A percentile compares a stretch with the other conserved stretches of the same genome.
phyloP scores from a whole-genome alignment of 2,888 invertebrate genomes.

The Sphaerophoria taeniata region DNA sequence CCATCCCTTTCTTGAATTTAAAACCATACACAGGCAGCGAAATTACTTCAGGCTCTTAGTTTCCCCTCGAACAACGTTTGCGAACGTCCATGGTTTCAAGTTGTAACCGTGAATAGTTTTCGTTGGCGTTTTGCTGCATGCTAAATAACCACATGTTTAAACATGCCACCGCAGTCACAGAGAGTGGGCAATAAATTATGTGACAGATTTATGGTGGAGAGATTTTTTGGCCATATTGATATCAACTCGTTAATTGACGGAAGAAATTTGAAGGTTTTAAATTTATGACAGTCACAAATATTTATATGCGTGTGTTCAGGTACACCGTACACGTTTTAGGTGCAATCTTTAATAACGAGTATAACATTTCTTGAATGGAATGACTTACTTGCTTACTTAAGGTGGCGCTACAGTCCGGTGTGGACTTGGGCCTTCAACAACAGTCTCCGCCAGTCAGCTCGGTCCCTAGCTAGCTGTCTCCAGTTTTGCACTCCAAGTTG shows the following conservation, averaged over 20 bases:
- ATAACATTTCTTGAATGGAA: too few relatives aligned
- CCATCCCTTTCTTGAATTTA: too few relatives aligned
- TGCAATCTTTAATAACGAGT: too few relatives aligned
- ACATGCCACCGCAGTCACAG: conserved; percentile 16
- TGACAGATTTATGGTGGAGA: conserved; percentile 56
- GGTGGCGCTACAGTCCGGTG: too few relatives aligned
- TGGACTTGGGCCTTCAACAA: too few relatives aligned
- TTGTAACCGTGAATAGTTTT: conserved; percentile 33
- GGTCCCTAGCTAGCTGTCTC: too few relatives aligned
- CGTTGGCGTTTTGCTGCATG: conserved; percentile 47
- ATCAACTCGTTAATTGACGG: conserved; percentile 41
- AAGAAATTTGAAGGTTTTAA: conserved; percentile 42
- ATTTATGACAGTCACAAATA: conserved; percentile 25
- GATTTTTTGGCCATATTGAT: conserved; percentile 40
- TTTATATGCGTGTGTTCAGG: too few relatives aligned
- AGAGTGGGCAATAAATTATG: conserved; percentile 52
- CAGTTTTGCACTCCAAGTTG: too few relatives aligned
- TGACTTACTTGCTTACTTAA: too few relatives aligned
- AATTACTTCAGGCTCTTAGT: neutral
- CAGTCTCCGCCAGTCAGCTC: too few relatives aligned
- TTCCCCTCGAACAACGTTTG: neutral
- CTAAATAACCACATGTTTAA: conserved; percentile 15
- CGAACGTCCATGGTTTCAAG: conserved; percentile 11
- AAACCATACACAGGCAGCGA: too few relatives aligned
- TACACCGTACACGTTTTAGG: too few relatives aligned